Evolutionary conservation across 2,113 vertebrate species (phyloP).

Genomic region (Nanorana parkeri): DNA sequence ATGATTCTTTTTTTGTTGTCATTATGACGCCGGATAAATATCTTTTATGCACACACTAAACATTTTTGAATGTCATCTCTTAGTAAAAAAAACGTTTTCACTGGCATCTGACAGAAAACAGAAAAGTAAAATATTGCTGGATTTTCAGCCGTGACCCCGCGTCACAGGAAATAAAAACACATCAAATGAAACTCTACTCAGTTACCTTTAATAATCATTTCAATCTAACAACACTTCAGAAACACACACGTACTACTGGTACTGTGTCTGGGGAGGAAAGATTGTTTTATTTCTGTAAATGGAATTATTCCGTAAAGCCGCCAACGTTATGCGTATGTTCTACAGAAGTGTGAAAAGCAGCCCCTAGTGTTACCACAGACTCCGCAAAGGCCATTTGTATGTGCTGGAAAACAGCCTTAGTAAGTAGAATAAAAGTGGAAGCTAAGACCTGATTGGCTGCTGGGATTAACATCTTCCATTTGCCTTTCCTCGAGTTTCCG

Average conservation of each 20-base stretch:
- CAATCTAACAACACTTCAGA: not conserved
- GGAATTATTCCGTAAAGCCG: conserved; percentile 4
- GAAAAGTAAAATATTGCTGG: conserved; percentile 5
- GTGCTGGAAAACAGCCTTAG: not conserved
- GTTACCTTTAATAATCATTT: conserved; percentile 6
- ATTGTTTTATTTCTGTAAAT: conserved; percentile 14
- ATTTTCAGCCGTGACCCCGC: not conserved
- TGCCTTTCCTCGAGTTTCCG: too few relatives aligned
- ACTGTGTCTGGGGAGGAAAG: not conserved
- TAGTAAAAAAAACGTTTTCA: conserved; percentile 33
- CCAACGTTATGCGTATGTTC: not conserved
- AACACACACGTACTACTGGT: not conserved
- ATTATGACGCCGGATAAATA: conserved; percentile 26
- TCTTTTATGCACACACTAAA: conserved; percentile 47
- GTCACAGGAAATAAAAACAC: not conserved
- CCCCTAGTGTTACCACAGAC: not conserved
- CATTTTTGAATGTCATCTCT: conserved; percentile 43
- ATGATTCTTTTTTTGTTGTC: conserved; percentile 7
- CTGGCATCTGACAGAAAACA: conserved; percentile 7
- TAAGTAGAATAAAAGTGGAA: too few relatives aligned
- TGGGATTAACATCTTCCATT: too few relatives aligned
- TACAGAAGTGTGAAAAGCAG: conserved; percentile 1
- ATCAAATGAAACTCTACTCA: not conserved
- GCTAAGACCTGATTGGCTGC: too few relatives aligned
- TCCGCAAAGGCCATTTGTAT: not conserved